A percentile compares a stretch with the other conserved stretches of the same genome.
Evolutionary conservation across 2,888 invertebrate genomes (phyloP).

Genomic region (Boloria selene): DNA sequence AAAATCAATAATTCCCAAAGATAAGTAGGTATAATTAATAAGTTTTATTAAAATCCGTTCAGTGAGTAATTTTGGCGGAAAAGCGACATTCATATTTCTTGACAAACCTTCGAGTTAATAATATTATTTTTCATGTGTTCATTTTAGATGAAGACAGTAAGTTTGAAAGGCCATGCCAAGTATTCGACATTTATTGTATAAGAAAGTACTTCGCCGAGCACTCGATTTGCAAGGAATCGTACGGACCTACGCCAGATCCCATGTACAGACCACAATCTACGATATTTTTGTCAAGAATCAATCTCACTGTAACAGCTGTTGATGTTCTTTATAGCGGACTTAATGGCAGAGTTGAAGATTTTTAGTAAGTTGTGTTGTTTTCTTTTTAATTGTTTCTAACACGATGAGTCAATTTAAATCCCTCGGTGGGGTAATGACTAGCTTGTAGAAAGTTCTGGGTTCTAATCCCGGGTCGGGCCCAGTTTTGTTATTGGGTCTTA

Average conservation of each 20-base stretch:
- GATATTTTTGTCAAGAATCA: constrained; percentile 33
- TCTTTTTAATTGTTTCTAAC: background rate
- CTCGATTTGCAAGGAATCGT: constrained; percentile 37
- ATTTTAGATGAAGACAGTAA: constrained; percentile 19
- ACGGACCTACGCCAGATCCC: constrained; percentile 43
- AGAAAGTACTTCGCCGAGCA: constrained; percentile 43
- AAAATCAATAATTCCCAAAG: no score
- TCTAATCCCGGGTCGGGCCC: no score
- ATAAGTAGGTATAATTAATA: no score
- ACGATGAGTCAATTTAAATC: no score
- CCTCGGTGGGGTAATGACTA: no score
- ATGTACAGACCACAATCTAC: constrained; percentile 33
- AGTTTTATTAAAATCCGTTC: no score
- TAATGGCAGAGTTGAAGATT: constrained; percentile 44
- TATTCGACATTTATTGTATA: constrained; percentile 43
- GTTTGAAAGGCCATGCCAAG: constrained; percentile 35
- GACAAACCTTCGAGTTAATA: no score
- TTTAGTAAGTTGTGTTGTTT: constrained; percentile 41
- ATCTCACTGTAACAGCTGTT: constrained; percentile 34
- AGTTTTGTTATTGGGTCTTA: no score
- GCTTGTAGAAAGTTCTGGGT: no score
- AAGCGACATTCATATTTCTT: no score
- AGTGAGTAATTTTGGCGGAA: no score
- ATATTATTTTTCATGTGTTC: background rate
- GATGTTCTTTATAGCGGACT: constrained; percentile 37